Conservation (phyloP, 2,888 invertebrate genomes). For the Molorchus minor region DNA sequence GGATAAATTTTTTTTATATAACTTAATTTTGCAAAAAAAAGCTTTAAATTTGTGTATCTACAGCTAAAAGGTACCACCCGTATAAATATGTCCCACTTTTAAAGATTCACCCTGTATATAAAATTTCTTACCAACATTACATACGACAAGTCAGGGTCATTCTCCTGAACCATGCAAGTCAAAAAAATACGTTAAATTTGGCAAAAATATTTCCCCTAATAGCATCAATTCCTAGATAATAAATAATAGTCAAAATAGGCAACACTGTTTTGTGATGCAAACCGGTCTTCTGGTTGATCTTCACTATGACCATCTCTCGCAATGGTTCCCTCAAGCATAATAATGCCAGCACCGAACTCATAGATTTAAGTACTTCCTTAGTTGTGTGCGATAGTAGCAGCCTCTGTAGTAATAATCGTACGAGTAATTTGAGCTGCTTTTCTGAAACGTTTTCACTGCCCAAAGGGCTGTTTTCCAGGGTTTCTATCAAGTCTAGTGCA, state of each 20-base stretch:
- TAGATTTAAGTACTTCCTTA: constrained; percentile 52
- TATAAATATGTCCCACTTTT: too few species aligned
- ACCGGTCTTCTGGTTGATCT: constrained; percentile 52
- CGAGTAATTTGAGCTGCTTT: constrained; percentile 63
- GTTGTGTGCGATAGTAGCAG: constrained; percentile 51
- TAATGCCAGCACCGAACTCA: constrained; percentile 55
- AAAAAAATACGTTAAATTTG: constrained; percentile 52
- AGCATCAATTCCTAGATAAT: constrained; percentile 55
- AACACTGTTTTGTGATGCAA: constrained; percentile 46
- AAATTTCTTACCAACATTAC: constrained; percentile 48
- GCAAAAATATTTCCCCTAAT: constrained; percentile 51
- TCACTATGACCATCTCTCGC: constrained; percentile 52
- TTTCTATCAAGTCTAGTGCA: constrained; percentile 68
- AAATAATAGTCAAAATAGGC: constrained; percentile 52
- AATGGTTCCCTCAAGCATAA: constrained; percentile 53
- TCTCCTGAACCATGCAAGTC: constrained; percentile 33
- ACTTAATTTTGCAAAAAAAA: too few species aligned
- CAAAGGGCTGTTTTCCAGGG: constrained; percentile 68
- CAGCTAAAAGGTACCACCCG: too few species aligned
- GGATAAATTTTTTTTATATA: too few species aligned
- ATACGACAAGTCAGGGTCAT: constrained; percentile 43
- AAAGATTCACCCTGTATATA: too few species aligned
- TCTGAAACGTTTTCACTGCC: constrained; percentile 68
- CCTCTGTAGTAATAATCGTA: constrained; percentile 56
- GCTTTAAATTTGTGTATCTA: too few species aligned